Base-by-base conservation (phyloP, 2,113 vertebrate genomes). In the Hypomesus transpacificus region DNA sequence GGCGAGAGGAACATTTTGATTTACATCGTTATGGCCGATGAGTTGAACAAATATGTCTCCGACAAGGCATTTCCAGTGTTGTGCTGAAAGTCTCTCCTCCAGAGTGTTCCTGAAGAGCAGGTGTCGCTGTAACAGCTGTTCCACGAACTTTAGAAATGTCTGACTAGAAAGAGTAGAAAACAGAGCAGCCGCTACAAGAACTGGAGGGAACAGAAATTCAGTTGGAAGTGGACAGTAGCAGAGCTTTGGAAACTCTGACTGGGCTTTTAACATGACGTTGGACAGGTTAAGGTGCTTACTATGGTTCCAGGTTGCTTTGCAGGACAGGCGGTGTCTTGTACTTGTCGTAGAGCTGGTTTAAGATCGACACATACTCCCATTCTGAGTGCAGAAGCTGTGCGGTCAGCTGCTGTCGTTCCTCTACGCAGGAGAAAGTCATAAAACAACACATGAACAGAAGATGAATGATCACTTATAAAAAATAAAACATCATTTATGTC, bases 21-120 rank as follows among this genome's bases (percentile, higher is more conserved):
- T 79, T 75, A 91, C 92, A 3, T 92, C 89, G 21, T 91, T 89
- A 0, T 89, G 89, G 7, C 88, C 88, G 14, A 91, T 89, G 0
- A 93, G 90, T 75, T 90, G 88, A 58, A 91, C 85, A 66, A 93
- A 83, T 16, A 91, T 85, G 60, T 93, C 91, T 69, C 90, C 92
- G 0, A 92, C 53, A 31, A 89, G 82, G 74, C 84, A 89, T 4
- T 87, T 91, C 85, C 90, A 90, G 79, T 89, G 87, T 21, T 89
- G 83, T 0, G 83, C 80, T 1, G 82, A 83, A 1, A 93, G 31
- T 0, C 88, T 80, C 65, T 91, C 89, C 80, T 93, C 90, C 73
- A 93, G 87, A 3, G 78, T 88, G 84, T 92, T 92, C 54, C 91
- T 87, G 89, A 93, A 92, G 72, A 87, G 79, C 21, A 92, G 78